Percentiles rank a stretch among this genome's conserved stretches.
phyloP scores from a whole-genome alignment of 1,140 invertebrate genomes.

The Drosophila kurseongensis region DNA sequence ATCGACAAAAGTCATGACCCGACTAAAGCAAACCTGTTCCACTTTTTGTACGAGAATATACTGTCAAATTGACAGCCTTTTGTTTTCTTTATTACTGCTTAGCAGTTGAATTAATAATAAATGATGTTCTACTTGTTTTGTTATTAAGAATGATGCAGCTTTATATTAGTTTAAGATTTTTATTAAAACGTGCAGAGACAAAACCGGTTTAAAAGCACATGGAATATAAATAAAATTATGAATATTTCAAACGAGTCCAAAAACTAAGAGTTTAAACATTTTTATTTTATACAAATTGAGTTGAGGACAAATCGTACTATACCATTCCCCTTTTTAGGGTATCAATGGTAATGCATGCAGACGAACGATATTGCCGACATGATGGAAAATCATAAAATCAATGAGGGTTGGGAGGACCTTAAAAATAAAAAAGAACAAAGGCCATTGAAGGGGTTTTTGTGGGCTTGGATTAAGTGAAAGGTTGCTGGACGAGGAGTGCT shows the following conservation, averaged over 20 bases:
- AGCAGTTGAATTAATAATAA: background rate
- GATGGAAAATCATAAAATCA: slow-evolving; percentile 62
- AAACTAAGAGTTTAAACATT: too few relatives aligned
- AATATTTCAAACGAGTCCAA: too few relatives aligned
- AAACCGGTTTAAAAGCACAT: too few relatives aligned
- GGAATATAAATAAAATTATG: too few relatives aligned
- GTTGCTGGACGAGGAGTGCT: background rate
- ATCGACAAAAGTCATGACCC: slow-evolving; percentile 2
- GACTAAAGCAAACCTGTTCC: background rate
- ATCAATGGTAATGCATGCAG: slow-evolving; percentile 17
- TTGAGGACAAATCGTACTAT: background rate
- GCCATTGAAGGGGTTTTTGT: background rate
- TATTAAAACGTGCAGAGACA: too few relatives aligned
- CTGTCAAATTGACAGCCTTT: background rate
- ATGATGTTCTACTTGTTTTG: background rate
- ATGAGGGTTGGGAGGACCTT: slow-evolving; percentile 14
- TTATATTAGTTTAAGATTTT: background rate
- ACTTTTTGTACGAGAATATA: background rate
- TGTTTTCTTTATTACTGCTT: background rate
- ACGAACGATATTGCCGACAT: slow-evolving; percentile 14
- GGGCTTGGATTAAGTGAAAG: slow-evolving; percentile 18
- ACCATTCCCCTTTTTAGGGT: slow-evolving; percentile 3
- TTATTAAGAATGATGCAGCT: background rate
- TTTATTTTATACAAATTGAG: too few relatives aligned
- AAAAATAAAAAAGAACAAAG: slow-evolving; percentile 5